phyloP scores from a whole-genome alignment of 2,797 vertebrate genomes.

The Oryzias sinensis region DNA sequence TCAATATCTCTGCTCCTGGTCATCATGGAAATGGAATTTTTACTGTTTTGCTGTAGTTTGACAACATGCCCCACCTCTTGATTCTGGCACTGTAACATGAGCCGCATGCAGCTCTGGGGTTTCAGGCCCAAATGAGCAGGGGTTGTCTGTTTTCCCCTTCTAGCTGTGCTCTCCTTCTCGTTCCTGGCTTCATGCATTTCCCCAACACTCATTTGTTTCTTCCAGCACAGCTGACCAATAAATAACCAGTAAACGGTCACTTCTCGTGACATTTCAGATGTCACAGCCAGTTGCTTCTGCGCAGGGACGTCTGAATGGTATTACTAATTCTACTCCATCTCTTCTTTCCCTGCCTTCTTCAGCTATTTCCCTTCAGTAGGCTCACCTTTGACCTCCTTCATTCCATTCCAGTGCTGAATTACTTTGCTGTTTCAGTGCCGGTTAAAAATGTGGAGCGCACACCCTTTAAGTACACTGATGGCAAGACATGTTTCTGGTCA shows the following conservation, averaged over 20 bases:
- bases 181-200: slow-evolving; percentile 51
- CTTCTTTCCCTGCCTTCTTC: slow-evolving; percentile 45
- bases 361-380: slow-evolving; percentile 58
- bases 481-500: slow-evolving; percentile 21
- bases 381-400: slow-evolving; percentile 74
- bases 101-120: slow-evolving; percentile 73
- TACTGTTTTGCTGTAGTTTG: slow-evolving; percentile 51
- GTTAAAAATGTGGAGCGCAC: slow-evolving; percentile 36
- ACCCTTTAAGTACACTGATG: slow-evolving; percentile 35
- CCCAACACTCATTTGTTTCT: slow-evolving; percentile 34
- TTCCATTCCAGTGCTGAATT: slow-evolving; percentile 70
- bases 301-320: slow-evolving; percentile 1
- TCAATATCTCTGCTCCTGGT: slow-evolving; percentile 26
- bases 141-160: slow-evolving; percentile 78
- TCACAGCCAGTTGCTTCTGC: slow-evolving; percentile 6
- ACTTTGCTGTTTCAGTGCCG: slow-evolving; percentile 48
- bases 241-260: slow-evolving; percentile 30
- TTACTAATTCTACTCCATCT: slow-evolving; percentile 23
- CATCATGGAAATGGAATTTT: slow-evolving; percentile 33
- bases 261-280: slow-evolving; percentile 14
- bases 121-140: slow-evolving; percentile 74
- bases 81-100: slow-evolving; percentile 76
- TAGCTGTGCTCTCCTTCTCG: slow-evolving; percentile 59
- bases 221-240: slow-evolving; percentile 33
- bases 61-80: slow-evolving; percentile 74